Percentiles rank a stretch among this genome's conserved stretches.
Conservation (phyloP, 2,888 invertebrate genomes). For the Magallana nippona region DNA sequence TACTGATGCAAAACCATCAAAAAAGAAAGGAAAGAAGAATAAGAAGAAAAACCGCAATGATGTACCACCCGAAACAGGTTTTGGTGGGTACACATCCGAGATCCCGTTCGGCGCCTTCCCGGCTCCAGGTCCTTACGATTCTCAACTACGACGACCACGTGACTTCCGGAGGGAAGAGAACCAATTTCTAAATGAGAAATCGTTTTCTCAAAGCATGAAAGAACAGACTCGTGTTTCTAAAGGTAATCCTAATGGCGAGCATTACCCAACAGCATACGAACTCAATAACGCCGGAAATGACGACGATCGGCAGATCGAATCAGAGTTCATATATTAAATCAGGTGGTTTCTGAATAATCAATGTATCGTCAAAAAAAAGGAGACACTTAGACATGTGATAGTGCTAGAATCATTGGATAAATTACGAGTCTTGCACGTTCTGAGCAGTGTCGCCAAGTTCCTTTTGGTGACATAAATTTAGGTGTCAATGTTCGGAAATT, state of each 20-base stretch:
- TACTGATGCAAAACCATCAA: constrained; percentile 52
- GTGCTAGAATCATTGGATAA: neutral
- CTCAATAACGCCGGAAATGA: constrained; percentile 59
- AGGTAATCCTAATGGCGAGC: constrained; percentile 49
- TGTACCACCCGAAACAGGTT: constrained; percentile 60
- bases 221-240: constrained; percentile 61
- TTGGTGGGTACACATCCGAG: constrained; percentile 67
- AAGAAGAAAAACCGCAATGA: constrained; percentile 49
- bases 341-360: neutral
- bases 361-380: neutral
- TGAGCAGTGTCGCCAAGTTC: neutral
- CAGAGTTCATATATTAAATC: neutral
- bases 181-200: constrained; percentile 72
- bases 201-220: constrained; percentile 66
- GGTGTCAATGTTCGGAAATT: neutral
- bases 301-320: neutral
- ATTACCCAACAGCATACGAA: constrained; percentile 66
- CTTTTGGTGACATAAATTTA: neutral
- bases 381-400: neutral
- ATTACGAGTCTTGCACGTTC: neutral
- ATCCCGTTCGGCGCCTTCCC: constrained; percentile 52
- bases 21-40: constrained; percentile 59
- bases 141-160: constrained; percentile 56
- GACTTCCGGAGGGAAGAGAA: constrained; percentile 70
- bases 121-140: constrained; percentile 39